Base-by-base conservation (phyloP, 2,797 vertebrate species). In the Pitangus sulphuratus region DNA sequence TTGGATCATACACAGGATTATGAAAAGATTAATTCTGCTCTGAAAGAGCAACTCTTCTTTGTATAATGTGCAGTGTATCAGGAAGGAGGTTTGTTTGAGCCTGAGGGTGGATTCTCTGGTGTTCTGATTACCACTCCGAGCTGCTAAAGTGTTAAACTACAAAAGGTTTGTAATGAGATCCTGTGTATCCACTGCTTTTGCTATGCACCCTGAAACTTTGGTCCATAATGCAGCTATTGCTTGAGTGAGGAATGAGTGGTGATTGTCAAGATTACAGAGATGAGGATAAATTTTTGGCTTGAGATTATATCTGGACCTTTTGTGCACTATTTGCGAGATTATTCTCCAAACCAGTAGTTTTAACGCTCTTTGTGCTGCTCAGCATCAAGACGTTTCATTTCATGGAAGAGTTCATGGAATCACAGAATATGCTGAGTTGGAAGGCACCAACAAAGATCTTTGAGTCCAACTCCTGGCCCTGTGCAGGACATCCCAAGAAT, bases 11-110 rank as follows among this genome's bases (percentile, higher is more conserved):
- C 2, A 2, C 6, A 60, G n/a, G 20, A 51, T n/a, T 44, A 70
- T 31, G 18, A 19, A 48, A 58, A 92, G 25, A 35, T 56, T 2
- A 15, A 0, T 56, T 87, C n/a, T 76, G 71, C 48, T 53, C 30
- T 78, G 80, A 71, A 90, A 87, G 82, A 65, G 57, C 68, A 71
- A 12, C 60, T 90, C 15, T 80, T 87, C 44, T 86, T 83, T 57
- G 17, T 78, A 2, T 66, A 60, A 15, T 1, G 4, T 47, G 58
- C 20, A 45, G 42, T 56, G 19, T 58, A 24, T 87, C 45, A 91
- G 50, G 72, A 74, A 75, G 58, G 33, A 53, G 48, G 42, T 47
- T 86, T 3, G 3, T 81, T 56, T 21, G 44, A 51, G 54, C 45
- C 57, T 25, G 62, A 72, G 69, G 33, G 35, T 3, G 2, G 45